Base-by-base conservation (phyloP, 2,888 invertebrate genomes). In the Folsomia manolachei region DNA sequence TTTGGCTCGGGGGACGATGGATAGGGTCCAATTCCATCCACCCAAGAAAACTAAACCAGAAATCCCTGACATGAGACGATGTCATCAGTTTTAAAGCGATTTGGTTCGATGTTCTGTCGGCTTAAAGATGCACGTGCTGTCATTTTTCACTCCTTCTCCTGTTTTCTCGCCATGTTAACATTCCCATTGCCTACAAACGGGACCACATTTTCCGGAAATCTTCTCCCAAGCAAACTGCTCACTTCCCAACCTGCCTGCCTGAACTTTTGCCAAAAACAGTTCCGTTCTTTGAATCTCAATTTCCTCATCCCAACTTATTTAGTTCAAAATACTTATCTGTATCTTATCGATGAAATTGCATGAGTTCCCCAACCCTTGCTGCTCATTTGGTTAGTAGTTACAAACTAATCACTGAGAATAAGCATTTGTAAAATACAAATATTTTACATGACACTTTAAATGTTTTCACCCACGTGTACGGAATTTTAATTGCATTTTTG, bases 101-200 rank as follows among this genome's bases (percentile, higher is more conserved):
- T 39, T 39, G 39, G 39, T 39, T 39, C 39, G 56, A 56, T 56
- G 56, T 56, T 56, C 56, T 67, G 67, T 67, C 56, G 62, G 71
- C 71, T 71, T 71, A 67, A 68, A 68, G 63, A 62, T 71, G 71
- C 71, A 71, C 71, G 71, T 71, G 71, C 71, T 68, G 68, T 71
- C 67, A 71, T 71, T 71, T 71, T 68, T 71, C 71, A 71, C 63
- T 27, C 67, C 56, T 4, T n/a, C n/a, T n/a, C n/a, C 21, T 66
- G 51, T 27, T 23, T 66, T 52, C 39, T 39, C 39, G 39, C 39
- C 39, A 39, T 39, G 39, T 39, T 39, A 39, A 39, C 39, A 39
- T 39, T 4, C 39, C 14, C 39, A 19, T 56, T 56, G 19, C 21
- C 18, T 7, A 21, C 56, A 7, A 56, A 21, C 7, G 4, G 21